Evolutionary conservation across 2,797 vertebrate species (phyloP), one percentile per base, ranked within the genome.

Genomic region (Fundulus diaphanus): DNA sequence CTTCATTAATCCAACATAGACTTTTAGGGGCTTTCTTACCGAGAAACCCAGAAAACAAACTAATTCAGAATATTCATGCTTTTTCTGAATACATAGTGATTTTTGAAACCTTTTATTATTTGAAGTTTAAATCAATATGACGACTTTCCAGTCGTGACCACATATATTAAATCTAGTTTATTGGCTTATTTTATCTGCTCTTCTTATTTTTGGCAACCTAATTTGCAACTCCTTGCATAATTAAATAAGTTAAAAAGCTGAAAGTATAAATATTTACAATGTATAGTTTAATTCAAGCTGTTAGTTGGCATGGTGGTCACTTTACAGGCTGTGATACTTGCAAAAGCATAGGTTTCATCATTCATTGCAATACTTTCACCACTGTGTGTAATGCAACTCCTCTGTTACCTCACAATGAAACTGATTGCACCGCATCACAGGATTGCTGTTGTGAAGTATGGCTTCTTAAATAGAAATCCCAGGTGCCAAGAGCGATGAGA

Each of bases 301-400:
- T 37, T 37, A 24, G 5, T 35, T 49, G 18, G 46, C 27, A 2
- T 16, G 20, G 15, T 69, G 31, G 68, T 52, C 49, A 52, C 48
- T 35, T 37, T n/a, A 9, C 22, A 70, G 68, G 24, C 20, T n/a
- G 24, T 40, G 24, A 37, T 52, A 12, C 35, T 37, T 37, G 22
- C 24, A 52, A 35, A 51, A 51, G 49, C 68, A 52, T 31, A 54
- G 5, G 33, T 70, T 52, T 70, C 68, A 70, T 52, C 48, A 52
- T 52, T 35, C 33, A 8, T 48, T 52, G 33, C 68, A 70, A 54
- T n/a, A 33, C 51, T 54, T 70, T 52, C 51, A 13, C 9, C 31
- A 35, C 27, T 27, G 33, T n/a, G 49, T 70, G 68, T 35, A 70
- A 37, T 52, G 20, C 46, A 24, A 35, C 48, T 12, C 35, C 49